These are phyloP conservation scores for Aethina tumida DNA, from an alignment of 1,140 invertebrate species.

Conservation along the genomic window DNA sequence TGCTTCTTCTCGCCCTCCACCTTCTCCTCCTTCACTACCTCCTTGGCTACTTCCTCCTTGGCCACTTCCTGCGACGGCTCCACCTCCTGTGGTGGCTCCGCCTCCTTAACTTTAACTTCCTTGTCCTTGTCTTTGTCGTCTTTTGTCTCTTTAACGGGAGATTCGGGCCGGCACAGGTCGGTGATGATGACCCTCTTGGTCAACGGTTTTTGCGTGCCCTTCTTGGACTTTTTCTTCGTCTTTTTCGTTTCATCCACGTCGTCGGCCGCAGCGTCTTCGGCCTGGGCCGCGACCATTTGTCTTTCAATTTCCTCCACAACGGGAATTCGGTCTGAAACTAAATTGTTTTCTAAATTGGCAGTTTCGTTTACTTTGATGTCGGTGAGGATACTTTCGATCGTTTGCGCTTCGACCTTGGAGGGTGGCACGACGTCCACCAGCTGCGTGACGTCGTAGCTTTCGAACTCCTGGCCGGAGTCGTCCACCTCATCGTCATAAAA, in stretches of 20 bases:
- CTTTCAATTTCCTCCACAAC: constrained; percentile 20
- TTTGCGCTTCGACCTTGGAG: constrained; percentile 5
- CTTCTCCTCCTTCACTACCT: constrained; percentile 5
- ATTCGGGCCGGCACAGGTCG: constrained; percentile 11
- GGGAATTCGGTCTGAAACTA: constrained; percentile 6
- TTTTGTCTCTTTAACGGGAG: constrained; percentile 2
- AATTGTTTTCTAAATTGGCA: constrained; percentile 4
- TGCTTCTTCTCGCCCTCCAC: constrained; percentile 17
- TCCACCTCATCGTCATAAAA: constrained; percentile 3
- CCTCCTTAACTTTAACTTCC: constrained; percentile 1
- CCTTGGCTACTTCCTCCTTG: neutral
- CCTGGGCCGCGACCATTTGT: constrained; percentile 5
- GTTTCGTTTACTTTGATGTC: constrained; percentile 11
- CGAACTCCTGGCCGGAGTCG: constrained; percentile 15
- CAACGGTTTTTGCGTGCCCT: constrained; percentile 14
- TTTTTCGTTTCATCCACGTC: constrained; percentile 2
- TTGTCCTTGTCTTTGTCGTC: neutral
- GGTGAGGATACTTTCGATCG: constrained; percentile 15
- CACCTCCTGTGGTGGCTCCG: constrained; percentile 1
- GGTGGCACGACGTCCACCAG: constrained; percentile 24
- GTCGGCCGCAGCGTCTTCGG: neutral
- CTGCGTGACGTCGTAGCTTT: constrained; percentile 23
- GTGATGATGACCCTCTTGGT: constrained; percentile 29
- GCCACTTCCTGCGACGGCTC: constrained; percentile 2
- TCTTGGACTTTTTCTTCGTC: constrained; percentile 24